A percentile compares a stretch with the other conserved stretches of the same genome.
Evolutionary conservation across 2,888 invertebrate species (phyloP).

Genomic region (Drepanosiphum platanoidis): DNA sequence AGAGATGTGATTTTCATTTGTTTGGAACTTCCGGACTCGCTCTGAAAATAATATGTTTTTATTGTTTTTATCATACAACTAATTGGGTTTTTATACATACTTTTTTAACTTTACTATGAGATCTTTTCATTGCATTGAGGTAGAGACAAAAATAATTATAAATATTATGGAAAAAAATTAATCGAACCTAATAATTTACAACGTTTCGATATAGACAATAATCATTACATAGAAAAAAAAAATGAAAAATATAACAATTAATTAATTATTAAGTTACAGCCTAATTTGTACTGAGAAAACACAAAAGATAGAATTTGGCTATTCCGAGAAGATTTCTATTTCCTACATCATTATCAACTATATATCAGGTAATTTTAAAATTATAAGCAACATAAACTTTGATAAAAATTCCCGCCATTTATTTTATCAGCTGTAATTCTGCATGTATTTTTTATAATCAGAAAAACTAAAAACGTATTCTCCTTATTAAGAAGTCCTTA

Average conservation of each 20-base stretch:
- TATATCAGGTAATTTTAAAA: neutral
- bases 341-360: too few relatives aligned
- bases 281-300: neutral
- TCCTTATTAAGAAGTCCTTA: too few relatives aligned
- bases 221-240: neutral
- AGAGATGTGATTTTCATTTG: conserved; percentile 53
- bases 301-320: neutral
- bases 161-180: neutral
- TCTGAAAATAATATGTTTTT: conserved; percentile 10
- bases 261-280: too few relatives aligned
- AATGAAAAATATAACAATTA: neutral
- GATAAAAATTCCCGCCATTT: neutral
- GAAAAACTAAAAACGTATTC: too few relatives aligned
- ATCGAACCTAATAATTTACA: too few relatives aligned
- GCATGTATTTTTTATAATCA: too few relatives aligned
- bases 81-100: conserved; percentile 7
- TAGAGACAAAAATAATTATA: neutral
- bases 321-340: too few relatives aligned
- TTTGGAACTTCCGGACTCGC: conserved; percentile 1
- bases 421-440: neutral
- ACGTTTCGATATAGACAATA: neutral
- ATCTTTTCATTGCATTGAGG: conserved; percentile 44
- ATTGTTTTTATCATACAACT: too few relatives aligned
- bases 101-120: conserved; percentile 31
- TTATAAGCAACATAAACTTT: neutral